Evolutionary conservation across 2,113 vertebrate genomes (phyloP), one percentile per base, ranked within the genome.

Genomic region (Misgurnus anguillicaudatus): DNA sequence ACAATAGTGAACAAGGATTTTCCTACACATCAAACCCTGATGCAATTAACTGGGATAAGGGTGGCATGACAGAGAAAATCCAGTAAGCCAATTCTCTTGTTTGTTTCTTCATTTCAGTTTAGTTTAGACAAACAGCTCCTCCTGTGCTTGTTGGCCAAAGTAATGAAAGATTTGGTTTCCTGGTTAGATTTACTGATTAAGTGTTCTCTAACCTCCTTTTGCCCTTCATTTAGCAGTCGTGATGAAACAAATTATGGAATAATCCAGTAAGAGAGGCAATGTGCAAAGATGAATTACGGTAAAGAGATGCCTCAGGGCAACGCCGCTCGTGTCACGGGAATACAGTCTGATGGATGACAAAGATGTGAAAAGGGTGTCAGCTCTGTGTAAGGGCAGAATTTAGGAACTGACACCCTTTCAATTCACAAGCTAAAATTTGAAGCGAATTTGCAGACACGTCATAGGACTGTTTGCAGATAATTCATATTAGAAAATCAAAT

Each of bases 231-330:
- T 80, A 75, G 69, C 51, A 67, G 78, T 79, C 80, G 83, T 77
- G 62, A 86, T 80, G 69, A 82, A 53, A 69, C 62, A 79, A 78
- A 75, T 38, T 16, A 61, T 45, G 76, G 60, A 76, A 75, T 84
- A 79, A 83, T 77, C 70, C 61, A 82, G 81, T 86, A 71, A 79
- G 51, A 61, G 57, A 78, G 74, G 77, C 70, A 87, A 78, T 87
- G 82, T 87, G 83, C 66, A 82, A 77, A 79, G 75, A 66, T 60
- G 78, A 80, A 38, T 72, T 73, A 75, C 62, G 60, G 79, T 69
- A 80, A 85, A 79, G 74, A 66, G 61, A 80, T 70, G 77, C 79
- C 83, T 80, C 58, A 36, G 82, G 80, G 82, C 79, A 82, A 74
- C 39, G 36, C 48, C 78, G 65, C 78, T 80, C 47, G 69, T 80